phyloP scores from a whole-genome alignment of 2,113 vertebrate species.

The Elachura formosa region DNA sequence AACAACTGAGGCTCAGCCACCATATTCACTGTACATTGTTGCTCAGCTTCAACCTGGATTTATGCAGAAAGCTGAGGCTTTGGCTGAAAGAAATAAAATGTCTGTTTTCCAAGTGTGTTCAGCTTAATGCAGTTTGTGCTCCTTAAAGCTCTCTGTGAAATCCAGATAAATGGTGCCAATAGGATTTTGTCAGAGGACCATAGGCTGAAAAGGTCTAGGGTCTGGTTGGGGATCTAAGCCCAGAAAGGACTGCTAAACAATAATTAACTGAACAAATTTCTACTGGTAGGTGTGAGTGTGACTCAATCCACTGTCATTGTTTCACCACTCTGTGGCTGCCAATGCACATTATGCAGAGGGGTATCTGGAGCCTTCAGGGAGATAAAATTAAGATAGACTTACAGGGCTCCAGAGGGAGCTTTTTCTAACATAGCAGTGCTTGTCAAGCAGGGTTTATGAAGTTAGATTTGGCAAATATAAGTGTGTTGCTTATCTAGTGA shows the following conservation, averaged over 20 bases:
- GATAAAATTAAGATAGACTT: background rate
- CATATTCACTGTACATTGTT: background rate
- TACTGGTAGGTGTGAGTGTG: background rate
- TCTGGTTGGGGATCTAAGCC: accelerated
- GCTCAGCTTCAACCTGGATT: background rate
- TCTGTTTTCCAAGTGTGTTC: background rate
- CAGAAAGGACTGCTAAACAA: background rate
- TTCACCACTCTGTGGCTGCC: background rate
- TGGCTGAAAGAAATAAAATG: background rate
- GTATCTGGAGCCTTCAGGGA: background rate
- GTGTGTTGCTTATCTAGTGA: background rate
- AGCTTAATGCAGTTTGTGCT: background rate
- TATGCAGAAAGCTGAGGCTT: background rate
- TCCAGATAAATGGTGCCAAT: background rate
- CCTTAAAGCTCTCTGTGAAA: background rate
- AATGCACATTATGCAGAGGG: background rate
- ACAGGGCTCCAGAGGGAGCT: background rate
- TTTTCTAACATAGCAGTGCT: background rate
- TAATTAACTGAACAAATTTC: background rate
- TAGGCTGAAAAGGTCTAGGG: background rate
- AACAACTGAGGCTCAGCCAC: background rate
- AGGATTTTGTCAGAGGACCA: background rate
- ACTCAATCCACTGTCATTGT: background rate
- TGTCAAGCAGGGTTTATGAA: background rate
- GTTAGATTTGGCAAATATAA: background rate